A percentile compares a stretch with the other conserved stretches of the same genome.
Conservation (phyloP, 2,888 invertebrate species). For the Timema cristinae region DNA sequence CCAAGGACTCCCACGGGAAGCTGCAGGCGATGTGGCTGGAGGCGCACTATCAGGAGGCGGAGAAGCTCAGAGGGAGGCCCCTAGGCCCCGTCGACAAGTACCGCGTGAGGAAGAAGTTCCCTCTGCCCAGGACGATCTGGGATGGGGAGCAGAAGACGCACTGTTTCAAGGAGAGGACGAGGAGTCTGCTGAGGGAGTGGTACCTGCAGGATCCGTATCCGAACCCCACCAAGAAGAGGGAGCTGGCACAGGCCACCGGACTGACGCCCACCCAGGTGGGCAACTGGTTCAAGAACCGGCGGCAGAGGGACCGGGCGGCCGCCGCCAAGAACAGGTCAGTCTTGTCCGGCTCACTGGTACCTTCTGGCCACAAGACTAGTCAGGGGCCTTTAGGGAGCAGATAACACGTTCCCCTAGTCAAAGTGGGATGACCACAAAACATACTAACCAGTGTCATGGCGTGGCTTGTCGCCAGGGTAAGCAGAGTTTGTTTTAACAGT, state of each 20-base stretch:
- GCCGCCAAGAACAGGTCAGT: slow-evolving; percentile 95
- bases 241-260: slow-evolving; percentile 85
- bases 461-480: no score
- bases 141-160: slow-evolving; percentile 96
- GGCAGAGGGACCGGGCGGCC: slow-evolving; percentile 83
- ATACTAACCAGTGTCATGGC: no score
- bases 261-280: slow-evolving; percentile 91
- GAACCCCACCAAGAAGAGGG: slow-evolving; percentile 88
- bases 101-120: slow-evolving; percentile 89
- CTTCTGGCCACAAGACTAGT: no score
- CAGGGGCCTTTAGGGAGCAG: no score
- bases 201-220: slow-evolving; percentile 97
- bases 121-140: slow-evolving; percentile 88
- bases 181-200: slow-evolving; percentile 94
- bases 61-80: slow-evolving; percentile 83
- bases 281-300: slow-evolving; percentile 89
- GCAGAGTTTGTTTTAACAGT: no score
- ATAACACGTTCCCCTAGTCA: no score
- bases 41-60: slow-evolving; percentile 90
- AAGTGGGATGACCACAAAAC: no score
- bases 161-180: slow-evolving; percentile 93
- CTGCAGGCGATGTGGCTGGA: slow-evolving; percentile 91
- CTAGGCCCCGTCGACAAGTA: slow-evolving; percentile 93
- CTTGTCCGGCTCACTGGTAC: no score
- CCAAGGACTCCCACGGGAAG: slow-evolving; percentile 83